phyloP scores from a whole-genome alignment of 23 tunicate genomes.

The Phallusia fumigata region DNA sequence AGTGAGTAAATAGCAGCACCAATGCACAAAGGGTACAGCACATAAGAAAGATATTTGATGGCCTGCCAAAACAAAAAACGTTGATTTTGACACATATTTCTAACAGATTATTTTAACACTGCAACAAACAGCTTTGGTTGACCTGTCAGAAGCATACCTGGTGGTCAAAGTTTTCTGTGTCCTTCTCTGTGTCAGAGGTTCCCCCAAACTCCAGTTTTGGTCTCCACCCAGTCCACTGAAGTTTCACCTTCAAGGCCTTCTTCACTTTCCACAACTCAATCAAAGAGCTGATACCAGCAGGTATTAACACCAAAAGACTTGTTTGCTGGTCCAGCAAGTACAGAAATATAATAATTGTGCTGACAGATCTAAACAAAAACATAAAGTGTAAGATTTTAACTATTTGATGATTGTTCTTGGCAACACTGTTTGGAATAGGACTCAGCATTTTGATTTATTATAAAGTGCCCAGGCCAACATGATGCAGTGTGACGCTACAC shows the following conservation, averaged over 20 bases:
- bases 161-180: conserved; percentile 85
- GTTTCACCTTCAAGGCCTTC: conserved; percentile 66
- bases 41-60: conserved; percentile 82
- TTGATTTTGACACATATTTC: not conserved
- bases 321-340: conserved; percentile 83
- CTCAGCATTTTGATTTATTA: no score
- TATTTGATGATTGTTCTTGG: no score
- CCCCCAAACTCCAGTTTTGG: conserved; percentile 23
- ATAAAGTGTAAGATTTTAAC: not conserved
- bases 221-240: conserved; percentile 52
- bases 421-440: no score
- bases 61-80: conserved; percentile 55
- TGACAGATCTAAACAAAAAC: conserved; percentile 58
- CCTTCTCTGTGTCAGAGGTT: conserved; percentile 40
- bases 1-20: conserved; percentile 88
- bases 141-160: conserved; percentile 33
- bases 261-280: conserved; percentile 97
- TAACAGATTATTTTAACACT: no score
- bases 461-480: no score
- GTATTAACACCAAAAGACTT: conserved; percentile 70
- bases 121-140: no score
- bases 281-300: conserved; percentile 81
- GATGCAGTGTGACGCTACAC: no score
- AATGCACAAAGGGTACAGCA: conserved; percentile 77
- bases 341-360: conserved; percentile 85